phyloP scores from a whole-genome alignment of 2,888 invertebrate species.

The Meliscaeva auricollis region DNA sequence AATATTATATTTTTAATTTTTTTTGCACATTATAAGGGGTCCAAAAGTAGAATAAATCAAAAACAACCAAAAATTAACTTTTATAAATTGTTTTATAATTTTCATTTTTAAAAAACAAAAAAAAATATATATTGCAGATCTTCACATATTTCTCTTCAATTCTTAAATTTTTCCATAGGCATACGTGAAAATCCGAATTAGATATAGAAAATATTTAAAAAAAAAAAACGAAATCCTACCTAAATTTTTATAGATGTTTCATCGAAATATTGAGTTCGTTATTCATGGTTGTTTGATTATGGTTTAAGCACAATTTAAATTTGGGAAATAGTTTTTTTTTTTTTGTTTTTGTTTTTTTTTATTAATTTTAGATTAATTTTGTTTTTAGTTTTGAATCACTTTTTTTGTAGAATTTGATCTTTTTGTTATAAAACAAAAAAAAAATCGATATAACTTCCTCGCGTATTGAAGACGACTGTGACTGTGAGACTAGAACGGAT shows the following conservation, averaged over 20 bases:
- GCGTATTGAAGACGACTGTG: constrained; percentile 49
- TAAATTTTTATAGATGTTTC: not conserved
- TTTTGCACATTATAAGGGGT: too few species aligned
- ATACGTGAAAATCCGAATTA: constrained; percentile 1
- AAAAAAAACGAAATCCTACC: not conserved
- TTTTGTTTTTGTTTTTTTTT: too few species aligned
- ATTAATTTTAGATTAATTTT: too few species aligned
- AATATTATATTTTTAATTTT: too few species aligned
- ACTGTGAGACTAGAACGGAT: constrained; percentile 52
- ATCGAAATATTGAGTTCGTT: not conserved
- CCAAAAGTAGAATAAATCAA: too few species aligned
- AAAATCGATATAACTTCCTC: constrained; percentile 13
- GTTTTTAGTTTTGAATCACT: not conserved
- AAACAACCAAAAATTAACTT: too few species aligned
- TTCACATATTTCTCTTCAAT: constrained; percentile 15
- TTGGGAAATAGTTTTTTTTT: too few species aligned
- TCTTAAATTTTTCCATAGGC: not conserved
- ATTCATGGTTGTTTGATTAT: not conserved
- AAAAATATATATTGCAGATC: not conserved
- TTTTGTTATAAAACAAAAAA: not conserved
- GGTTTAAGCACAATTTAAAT: not conserved
- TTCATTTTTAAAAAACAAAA: not conserved
- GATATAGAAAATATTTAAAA: not conserved
- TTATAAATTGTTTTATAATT: too few species aligned
- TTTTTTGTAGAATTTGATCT: constrained; percentile 2